phyloP scores from a whole-genome alignment of 1,140 invertebrate species.

The Oppia nitens region DNA sequence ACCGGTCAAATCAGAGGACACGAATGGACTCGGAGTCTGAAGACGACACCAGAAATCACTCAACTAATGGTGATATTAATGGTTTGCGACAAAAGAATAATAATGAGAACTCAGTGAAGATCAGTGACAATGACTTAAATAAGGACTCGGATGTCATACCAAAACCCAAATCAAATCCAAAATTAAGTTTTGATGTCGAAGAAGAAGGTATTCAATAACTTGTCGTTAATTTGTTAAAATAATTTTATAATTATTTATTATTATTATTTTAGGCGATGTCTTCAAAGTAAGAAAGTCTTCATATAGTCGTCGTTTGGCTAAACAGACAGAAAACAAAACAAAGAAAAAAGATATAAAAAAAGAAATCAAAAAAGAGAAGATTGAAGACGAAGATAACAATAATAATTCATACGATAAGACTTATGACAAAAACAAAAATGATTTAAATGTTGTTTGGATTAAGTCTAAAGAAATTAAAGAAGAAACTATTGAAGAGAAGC shows the following conservation, averaged over 20 bases:
- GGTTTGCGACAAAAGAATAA: background rate
- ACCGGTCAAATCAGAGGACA: background rate
- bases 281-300: slow-evolving; percentile 90
- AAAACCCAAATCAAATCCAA: background rate
- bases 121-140: background rate
- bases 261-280: slow-evolving; percentile 27
- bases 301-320: slow-evolving; percentile 72
- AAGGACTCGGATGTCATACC: background rate
- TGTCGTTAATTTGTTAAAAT: background rate
- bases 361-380: slow-evolving; percentile 12
- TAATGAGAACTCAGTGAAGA: no score
- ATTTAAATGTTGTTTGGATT: slow-evolving; percentile 56
- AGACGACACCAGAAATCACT: background rate
- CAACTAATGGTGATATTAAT: background rate
- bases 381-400: slow-evolving; percentile 14
- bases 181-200: background rate
- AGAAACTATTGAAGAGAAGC: slow-evolving; percentile 17
- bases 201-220: background rate
- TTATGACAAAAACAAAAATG: slow-evolving; percentile 37
- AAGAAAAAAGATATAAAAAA: slow-evolving; percentile 12
- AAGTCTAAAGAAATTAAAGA: slow-evolving; percentile 47
- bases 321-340: slow-evolving; percentile 50
- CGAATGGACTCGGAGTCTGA: background rate
- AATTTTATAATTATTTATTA: no score
- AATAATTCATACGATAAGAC: background rate